Base-by-base conservation (phyloP, 2,888 invertebrate species). In the Baccha elongata region DNA sequence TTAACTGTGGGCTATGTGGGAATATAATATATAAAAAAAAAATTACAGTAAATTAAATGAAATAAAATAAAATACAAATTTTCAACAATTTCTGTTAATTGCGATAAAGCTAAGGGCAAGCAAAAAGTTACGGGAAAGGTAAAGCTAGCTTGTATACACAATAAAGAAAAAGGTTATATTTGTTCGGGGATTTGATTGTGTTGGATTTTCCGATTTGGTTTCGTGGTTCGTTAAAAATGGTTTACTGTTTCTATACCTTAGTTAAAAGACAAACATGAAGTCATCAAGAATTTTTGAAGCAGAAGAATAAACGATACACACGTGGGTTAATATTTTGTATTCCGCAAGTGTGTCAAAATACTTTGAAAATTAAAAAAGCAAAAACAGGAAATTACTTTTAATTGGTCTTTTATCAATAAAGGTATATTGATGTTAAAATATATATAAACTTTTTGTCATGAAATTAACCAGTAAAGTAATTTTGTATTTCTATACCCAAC, bases 61-160 rank as follows among this genome's bases (percentile, higher is more conserved):
- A 50, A 71, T 21, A 52, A 78, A 78, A 60, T 21, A 52, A 78
- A 78, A 60, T 64, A 64, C 64, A 64, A 62, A 52, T 72, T 76
- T 62, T 42, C 62, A 72, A 72, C 42, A 58, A 62, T 62, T 68
- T 83, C 68, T 52, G 78, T 73, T 83, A 83, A 83, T 83, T 83
- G 83, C 62, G 48, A 48, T 35, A 73, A 76, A 60, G 78, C 78
- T 73, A 21, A 52, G 78, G 83, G 78, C 73, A 29, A 44, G 23
- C 50, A 15, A 58, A 32, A 55, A 42, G 64, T 13, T 64, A 53
- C 52, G 7, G 3, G 11, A 0, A 13, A 32, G 15, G 29, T 32
- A 3, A 17, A 7, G 17, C 8, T n/a, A n/a, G n/a, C 10, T 44
- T 17, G 13, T 17, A 32, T 65, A 53, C 68, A 67, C 64, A 72